A percentile compares a stretch with the other conserved stretches of the same genome.
Conservation (phyloP, 1,140 invertebrate genomes). For the Pogonomyrmex californicus region DNA sequence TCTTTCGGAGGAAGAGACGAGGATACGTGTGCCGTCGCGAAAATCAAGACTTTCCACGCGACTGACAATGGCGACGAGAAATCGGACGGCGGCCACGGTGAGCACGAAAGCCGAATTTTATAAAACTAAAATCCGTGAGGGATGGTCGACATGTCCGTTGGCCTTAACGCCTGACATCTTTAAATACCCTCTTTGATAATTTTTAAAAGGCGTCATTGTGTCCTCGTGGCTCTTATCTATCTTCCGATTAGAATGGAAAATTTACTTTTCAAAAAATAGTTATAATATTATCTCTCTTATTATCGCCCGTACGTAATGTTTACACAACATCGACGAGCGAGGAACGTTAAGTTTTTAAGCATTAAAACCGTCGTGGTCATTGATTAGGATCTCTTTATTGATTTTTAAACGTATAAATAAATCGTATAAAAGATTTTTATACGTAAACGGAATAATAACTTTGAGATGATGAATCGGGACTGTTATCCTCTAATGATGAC, state of each 20-base stretch:
- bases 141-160: too few species aligned
- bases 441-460: background rate
- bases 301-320: background rate
- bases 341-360: background rate
- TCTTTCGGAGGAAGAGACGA: background rate
- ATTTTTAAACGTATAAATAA: background rate
- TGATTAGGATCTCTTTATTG: background rate
- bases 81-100: conserved; percentile 77
- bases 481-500: background rate
- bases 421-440: background rate
- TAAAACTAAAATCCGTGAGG: too few species aligned
- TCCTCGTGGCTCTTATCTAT: background rate
- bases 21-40: conserved; percentile 6
- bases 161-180: conserved; percentile 65
- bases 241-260: too few species aligned
- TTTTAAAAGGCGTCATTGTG: background rate
- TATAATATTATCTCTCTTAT: too few species aligned
- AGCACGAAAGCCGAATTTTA: conserved; percentile 48
- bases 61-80: conserved; percentile 81
- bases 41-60: background rate
- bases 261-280: too few species aligned
- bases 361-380: background rate
- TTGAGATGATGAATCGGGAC: background rate
- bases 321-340: background rate
- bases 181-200: conserved; percentile 65